Evolutionary conservation across 2,113 vertebrate genomes (phyloP), one percentile per base, ranked within the genome.

Genomic region (Rhea americana): DNA sequence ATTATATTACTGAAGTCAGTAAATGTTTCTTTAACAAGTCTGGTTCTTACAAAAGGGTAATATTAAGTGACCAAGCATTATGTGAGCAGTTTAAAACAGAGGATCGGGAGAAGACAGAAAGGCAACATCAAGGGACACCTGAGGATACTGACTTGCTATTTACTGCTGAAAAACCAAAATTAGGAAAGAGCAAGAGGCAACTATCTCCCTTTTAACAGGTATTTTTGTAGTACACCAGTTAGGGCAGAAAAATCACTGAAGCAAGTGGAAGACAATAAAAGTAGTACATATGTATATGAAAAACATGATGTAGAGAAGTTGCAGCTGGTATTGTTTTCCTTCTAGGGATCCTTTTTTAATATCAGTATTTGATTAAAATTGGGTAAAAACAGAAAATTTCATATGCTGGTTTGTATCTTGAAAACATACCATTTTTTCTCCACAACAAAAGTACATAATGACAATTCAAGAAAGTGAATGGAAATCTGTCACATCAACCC

Each of bases 21-120:
- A 91, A 93, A 95, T 82, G 81, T 68, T 75, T 93, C 68, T 86
- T 94, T 93, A 91, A 91, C 85, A 87, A 89, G 77, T 93, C 92
- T 85, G 77, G 72, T 91, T 92, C 78, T 55, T 90, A 67, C 87
- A 85, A 81, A 86, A 83, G 51, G 9, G 32, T 41, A 58, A 87
- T 66, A 93, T 79, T 91, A 86, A 87, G 39, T 67, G 61, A 72
- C 94, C 84, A 94, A 93, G 82, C 56, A 81, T 55, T 61, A 37
- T 67, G 30, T 22, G 72, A 87, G 43, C 76, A 83, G 82, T 80
- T 80, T 87, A 92, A 93, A 89, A 82, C 26, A 79, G 13, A 63
- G 82, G 85, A 80, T 63, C 84, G 96, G 67, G 55, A 68, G 79
- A 92, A 89, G 78, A 89, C 45, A 83, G 15, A 58, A n/a, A 91